A percentile compares a stretch with the other conserved stretches of the same genome.
Evolutionary conservation across 2,113 vertebrate genomes (phyloP).

Genomic region (Corythoichthys intestinalis): DNA sequence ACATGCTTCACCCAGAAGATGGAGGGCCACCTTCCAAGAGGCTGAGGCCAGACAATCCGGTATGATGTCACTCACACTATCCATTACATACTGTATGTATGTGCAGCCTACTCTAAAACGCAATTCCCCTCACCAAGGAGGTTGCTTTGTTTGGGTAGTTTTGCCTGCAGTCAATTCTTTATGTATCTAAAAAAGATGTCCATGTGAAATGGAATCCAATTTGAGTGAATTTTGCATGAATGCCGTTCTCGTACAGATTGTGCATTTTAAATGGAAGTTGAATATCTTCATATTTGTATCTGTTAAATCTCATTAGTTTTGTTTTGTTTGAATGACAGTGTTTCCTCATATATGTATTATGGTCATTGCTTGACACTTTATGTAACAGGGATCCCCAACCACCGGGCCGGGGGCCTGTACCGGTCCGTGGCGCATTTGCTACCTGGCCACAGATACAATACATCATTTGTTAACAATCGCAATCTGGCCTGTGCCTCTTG

Average conservation of each 20-base stretch:
- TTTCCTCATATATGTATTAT: too few relatives aligned
- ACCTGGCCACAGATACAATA: too few relatives aligned
- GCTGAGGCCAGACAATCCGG: conserved; percentile 79
- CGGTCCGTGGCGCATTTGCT: too few relatives aligned
- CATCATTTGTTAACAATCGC: too few relatives aligned
- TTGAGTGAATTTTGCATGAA: not conserved
- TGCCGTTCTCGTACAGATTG: not conserved
- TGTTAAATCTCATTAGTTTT: not conserved
- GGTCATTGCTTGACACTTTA: not conserved
- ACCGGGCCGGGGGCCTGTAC: too few relatives aligned
- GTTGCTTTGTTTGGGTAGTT: not conserved
- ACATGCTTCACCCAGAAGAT: conserved; percentile 81
- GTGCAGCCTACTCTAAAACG: not conserved
- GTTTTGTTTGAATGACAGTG: not conserved
- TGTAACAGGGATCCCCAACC: not conserved
- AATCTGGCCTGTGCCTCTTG: too few relatives aligned
- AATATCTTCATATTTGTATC: not conserved
- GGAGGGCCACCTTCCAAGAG: conserved; percentile 80
- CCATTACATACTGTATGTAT: conserved; percentile 14
- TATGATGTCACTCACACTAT: conserved; percentile 42
- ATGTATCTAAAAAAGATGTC: not conserved
- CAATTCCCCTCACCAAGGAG: not conserved
- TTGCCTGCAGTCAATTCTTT: not conserved
- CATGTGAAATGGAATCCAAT: not conserved
- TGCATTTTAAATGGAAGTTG: not conserved